Evolutionary conservation across 2,888 invertebrate genomes (phyloP).

Genomic region (Didymodactylos carnosus): DNA sequence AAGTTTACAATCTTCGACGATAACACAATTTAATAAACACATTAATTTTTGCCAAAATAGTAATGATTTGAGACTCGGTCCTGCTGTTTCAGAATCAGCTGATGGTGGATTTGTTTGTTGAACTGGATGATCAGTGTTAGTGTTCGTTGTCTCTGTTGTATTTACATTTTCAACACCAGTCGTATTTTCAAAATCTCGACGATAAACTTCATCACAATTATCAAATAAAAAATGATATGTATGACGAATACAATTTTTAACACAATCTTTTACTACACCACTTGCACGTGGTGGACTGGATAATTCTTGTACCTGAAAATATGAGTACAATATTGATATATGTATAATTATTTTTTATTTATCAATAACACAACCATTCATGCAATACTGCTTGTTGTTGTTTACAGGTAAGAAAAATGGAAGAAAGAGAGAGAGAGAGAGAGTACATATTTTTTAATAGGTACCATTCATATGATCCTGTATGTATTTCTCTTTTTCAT

Average conservation of each 20-base stretch:
- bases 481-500: no score
- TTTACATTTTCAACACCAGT: conserved; percentile 24
- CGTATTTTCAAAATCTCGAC: conserved; percentile 27
- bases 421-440: no score
- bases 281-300: conserved; percentile 93
- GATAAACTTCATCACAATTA: conserved; percentile 89
- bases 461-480: no score
- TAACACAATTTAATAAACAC: conserved; percentile 84
- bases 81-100: conserved; percentile 1
- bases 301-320: conserved; percentile 60
- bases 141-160: conserved; percentile 8
- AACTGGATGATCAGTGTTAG: background rate
- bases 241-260: conserved; percentile 87
- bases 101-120: background rate
- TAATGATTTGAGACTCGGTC: conserved; percentile 47
- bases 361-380: no score
- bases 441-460: no score
- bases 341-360: no score
- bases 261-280: conserved; percentile 96
- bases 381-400: no score
- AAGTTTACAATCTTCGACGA: conserved; percentile 93
- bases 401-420: no score
- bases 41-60: conserved; percentile 88
- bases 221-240: conserved; percentile 98
- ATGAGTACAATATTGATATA: background rate